Conservation (phyloP, 1,140 invertebrate genomes). For the Calephelis nemesis region DNA sequence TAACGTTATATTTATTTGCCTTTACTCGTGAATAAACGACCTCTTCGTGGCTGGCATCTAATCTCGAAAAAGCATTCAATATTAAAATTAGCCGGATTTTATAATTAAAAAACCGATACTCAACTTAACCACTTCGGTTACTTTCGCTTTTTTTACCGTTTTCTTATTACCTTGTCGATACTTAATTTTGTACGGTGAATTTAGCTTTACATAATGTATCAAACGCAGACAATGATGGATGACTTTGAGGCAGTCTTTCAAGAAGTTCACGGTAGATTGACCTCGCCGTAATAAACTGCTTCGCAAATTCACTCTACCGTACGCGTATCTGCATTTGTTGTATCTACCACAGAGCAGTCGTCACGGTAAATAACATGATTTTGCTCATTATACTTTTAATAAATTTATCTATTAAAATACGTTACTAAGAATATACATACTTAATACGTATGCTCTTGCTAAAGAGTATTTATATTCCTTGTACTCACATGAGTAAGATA, state of each 20-base stretch:
- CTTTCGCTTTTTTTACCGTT: constrained; percentile 11
- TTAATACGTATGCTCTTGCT: no score
- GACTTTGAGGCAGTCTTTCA: constrained; percentile 30
- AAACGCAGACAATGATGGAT: constrained; percentile 39
- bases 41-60: no score
- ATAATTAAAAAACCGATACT: constrained; percentile 9
- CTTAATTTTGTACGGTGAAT: constrained; percentile 40
- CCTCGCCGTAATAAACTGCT: constrained; percentile 36
- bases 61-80: neutral
- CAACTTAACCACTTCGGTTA: constrained; percentile 2
- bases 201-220: constrained; percentile 31
- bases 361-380: no score
- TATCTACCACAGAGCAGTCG: neutral
- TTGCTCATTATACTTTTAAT: no score
- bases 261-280: constrained; percentile 28
- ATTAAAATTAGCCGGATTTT: constrained; percentile 12
- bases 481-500: no score
- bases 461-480: no score
- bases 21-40: no score
- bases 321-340: neutral
- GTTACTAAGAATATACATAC: no score
- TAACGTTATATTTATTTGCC: no score
- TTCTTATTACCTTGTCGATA: constrained; percentile 37
- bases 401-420: no score
- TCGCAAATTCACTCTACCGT: constrained; percentile 11